Base-by-base conservation (phyloP, 2,113 vertebrate species). In the Hippocampus guttulatus region DNA sequence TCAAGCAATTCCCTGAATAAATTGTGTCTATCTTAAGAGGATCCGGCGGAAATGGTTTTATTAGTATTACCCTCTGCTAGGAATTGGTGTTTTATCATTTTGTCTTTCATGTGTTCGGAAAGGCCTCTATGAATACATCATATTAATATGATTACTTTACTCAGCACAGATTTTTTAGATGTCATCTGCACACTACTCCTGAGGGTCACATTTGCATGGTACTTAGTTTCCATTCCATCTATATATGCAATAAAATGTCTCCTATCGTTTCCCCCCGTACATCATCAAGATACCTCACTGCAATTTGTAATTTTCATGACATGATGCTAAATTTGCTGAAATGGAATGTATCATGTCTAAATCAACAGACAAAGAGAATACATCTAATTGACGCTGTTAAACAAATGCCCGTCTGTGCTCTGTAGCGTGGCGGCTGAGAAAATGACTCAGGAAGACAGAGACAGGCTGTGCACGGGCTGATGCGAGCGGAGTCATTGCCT, bases 381-480 rank as follows among this genome's bases (percentile, higher is more conserved):
- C 60, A 43, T 16, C 21, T 55, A 45, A 71, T 64, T 55, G 51
- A 57, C 12, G 45, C 70, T 60, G 41, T 41, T 70, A 75, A 80
- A 70, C 57, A 70, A 65, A 55, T 61, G 52, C 55, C 55, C 54
- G 68, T 78, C 68, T 25, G 49, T 67, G 63, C 51, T 61, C 67
- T 69, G 70, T 3, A 49, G 10, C 52, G 23, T 25, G 23, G 41
- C 72, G 73, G 68, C 68, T 75, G 57, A 67, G 72, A 73, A 71
- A 71, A 57, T 70, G 73, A 69, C 67, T 68, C 23, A 52, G 69
- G 72, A 58, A 68, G 70, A 78, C 75, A 71, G 71, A 69, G 70
- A 68, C 64, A 76, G 77, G 76, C 81, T 81, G 73, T 67, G 71
- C 41, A 23, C 12, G 68, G 73, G 58, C 67, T 68, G 73, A 85